Conservation (phyloP, 2,888 invertebrate genomes). For the Mythimna impura region DNA sequence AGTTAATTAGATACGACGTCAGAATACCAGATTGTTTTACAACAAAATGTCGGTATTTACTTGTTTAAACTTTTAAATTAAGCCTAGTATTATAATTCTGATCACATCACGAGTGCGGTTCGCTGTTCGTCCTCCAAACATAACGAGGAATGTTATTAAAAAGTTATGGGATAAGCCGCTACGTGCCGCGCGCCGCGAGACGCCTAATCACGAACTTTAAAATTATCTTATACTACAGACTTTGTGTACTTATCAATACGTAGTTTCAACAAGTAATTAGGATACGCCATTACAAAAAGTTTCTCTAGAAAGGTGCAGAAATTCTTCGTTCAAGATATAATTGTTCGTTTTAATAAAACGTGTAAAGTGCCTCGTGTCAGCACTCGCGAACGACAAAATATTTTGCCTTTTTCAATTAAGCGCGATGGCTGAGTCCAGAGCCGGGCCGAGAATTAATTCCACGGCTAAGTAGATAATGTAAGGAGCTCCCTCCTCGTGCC, state of each 20-base stretch:
- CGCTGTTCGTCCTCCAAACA: constrained; percentile 82
- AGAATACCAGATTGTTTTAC: constrained; percentile 50
- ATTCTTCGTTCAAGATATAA: constrained; percentile 23
- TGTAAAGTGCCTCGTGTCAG: constrained; percentile 59
- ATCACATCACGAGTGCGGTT: constrained; percentile 84
- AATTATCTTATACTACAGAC: constrained; percentile 80
- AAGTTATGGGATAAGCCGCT: constrained; percentile 88
- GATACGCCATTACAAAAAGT: constrained; percentile 21
- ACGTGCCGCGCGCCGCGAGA: constrained; percentile 77
- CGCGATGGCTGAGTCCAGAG: constrained; percentile 78
- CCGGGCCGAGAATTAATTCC: constrained; percentile 86
- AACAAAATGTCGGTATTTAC: constrained; percentile 67
- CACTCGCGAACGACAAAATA: constrained; percentile 75
- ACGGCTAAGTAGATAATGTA: constrained; percentile 89
- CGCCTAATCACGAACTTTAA: constrained; percentile 87
- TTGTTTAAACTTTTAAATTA: constrained; percentile 81
- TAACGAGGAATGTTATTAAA: constrained; percentile 88
- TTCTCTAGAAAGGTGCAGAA: background rate
- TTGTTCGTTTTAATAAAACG: constrained; percentile 57
- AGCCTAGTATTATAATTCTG: constrained; percentile 79
- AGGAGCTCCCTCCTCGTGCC: constrained; percentile 82
- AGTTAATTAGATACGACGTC: constrained; percentile 35
- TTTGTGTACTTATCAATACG: constrained; percentile 65
- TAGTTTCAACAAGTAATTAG: constrained; percentile 53
- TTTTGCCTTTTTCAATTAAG: constrained; percentile 85